These are phyloP conservation scores for Hybognathus amarus DNA, from an alignment of 2,797 vertebrate genomes.

Conservation along the genomic window DNA sequence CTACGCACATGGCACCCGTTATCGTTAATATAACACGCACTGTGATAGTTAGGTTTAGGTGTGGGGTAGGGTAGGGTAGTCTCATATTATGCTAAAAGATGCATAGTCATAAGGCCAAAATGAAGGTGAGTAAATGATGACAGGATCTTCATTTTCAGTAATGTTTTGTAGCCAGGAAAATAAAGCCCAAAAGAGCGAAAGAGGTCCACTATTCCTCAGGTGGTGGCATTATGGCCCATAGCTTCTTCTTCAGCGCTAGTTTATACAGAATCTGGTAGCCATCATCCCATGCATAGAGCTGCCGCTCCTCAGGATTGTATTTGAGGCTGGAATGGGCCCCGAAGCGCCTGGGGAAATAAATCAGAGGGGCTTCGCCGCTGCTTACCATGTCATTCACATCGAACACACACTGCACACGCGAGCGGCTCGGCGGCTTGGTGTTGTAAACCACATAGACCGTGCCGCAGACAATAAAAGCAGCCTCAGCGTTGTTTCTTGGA, in stretches of 20 bases:
- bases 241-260: conserved; percentile 88
- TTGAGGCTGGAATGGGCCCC: conserved; percentile 93
- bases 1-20: too few relatives aligned
- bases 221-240: conserved; percentile 69
- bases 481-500: conserved; percentile 89
- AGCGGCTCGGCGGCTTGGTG: conserved; percentile 88
- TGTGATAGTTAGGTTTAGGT: too few relatives aligned
- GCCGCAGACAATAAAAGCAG: conserved; percentile 91
- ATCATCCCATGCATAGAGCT: conserved; percentile 96
- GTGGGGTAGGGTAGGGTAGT: too few relatives aligned
- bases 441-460: conserved; percentile 95
- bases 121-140: not conserved
- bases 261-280: conserved; percentile 97
- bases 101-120: not conserved
- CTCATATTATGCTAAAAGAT: too few relatives aligned
- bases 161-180: not conserved
- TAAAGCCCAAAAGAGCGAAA: not conserved
- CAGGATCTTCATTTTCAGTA: not conserved
- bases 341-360: conserved; percentile 93
- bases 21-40: too few relatives aligned
- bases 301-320: conserved; percentile 89
- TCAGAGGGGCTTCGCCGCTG: conserved; percentile 84
- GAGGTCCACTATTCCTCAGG: conserved; percentile 48
- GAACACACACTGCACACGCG: conserved; percentile 92
- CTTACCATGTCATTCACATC: conserved; percentile 88